Evolutionary conservation across 1,140 invertebrate species (phyloP), one percentile per base, ranked within the genome.

Genomic region (Elysia chlorotica): DNA sequence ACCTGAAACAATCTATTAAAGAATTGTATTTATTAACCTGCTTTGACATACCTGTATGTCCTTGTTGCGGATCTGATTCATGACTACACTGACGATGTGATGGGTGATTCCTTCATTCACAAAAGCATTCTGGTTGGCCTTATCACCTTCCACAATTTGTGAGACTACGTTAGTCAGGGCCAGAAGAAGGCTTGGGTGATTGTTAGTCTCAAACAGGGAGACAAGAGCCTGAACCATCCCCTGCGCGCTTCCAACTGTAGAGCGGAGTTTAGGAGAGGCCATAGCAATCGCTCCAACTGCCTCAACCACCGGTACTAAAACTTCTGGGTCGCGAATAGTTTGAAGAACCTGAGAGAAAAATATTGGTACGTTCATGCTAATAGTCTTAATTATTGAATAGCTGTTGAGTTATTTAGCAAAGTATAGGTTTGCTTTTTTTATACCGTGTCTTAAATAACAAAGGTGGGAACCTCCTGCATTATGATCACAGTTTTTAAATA

Each of bases 71-170:
- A 73, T 61, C 30, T 76, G 70, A 14, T 71, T 63, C 21, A 73
- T 48, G 19, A 76, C 48, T 23, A 73, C 65, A 61, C 73, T 76
- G 37, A 73, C 76, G n/a, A 87, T 75, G 69, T 82, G 77, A 21
- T 71, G 63, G 2, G 82, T 79, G 3, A 81, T 78, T 2, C 83
- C 82, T 35, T 79, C 76, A 57, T 82, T 79, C 0, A 85, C 80
- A 65, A 86, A 79, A 17, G 77, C 75, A 35, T 74, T 80, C 77
- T 87, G 86, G 76, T 86, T 86, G 28, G 63, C 71, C 56, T 72
- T 56, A 57, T 84, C 72, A 17, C 79, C 54, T 14, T 78, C 30
- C 3, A 76, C 81, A 48, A 87, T 79, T 33, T 80, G 80, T 25
- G 76, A 77, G 0, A 87, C 76, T 25, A 77, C 59, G 54, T 77